Conservation (phyloP, 2,797 vertebrate genomes). For the Microchirus variegatus region DNA sequence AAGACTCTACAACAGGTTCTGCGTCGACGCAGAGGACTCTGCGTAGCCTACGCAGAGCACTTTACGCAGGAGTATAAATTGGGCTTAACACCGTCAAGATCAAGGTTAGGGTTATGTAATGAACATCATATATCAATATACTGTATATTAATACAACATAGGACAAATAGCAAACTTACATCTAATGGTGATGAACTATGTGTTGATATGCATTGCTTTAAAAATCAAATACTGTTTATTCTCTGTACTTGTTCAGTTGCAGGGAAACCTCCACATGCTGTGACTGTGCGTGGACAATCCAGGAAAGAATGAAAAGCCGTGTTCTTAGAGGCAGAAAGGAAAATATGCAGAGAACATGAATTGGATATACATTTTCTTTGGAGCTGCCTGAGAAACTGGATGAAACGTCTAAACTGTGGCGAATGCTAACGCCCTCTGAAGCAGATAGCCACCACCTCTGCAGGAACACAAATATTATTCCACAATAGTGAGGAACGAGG, state of each 20-base stretch:
- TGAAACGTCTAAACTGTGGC: constrained; percentile 9
- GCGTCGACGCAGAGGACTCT: too few species aligned
- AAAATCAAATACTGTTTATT: too few species aligned
- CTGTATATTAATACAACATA: not conserved
- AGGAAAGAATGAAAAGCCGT: too few species aligned
- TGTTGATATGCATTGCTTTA: not conserved
- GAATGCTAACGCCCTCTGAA: constrained; percentile 39
- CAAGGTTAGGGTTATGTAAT: too few species aligned
- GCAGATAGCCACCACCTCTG: constrained; percentile 50
- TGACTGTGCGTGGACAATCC: not conserved
- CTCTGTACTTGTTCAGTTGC: constrained; percentile 5
- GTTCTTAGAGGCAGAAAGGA: constrained; percentile 10
- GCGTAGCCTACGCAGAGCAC: too few species aligned
- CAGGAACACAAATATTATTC: constrained; percentile 74
- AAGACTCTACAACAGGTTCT: too few species aligned
- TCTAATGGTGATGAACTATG: not conserved
- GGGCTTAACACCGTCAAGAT: too few species aligned
- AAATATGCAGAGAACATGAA: constrained; percentile 29
- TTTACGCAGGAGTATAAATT: too few species aligned
- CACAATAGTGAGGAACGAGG: constrained; percentile 52
- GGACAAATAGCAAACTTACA: too few species aligned
- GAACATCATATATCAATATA: not conserved
- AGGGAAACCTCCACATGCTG: not conserved
- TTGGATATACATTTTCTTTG: constrained; percentile 20
- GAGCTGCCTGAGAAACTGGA: constrained; percentile 21